Conservation (phyloP, 2,113 vertebrate genomes). For the Capra hircus region DNA sequence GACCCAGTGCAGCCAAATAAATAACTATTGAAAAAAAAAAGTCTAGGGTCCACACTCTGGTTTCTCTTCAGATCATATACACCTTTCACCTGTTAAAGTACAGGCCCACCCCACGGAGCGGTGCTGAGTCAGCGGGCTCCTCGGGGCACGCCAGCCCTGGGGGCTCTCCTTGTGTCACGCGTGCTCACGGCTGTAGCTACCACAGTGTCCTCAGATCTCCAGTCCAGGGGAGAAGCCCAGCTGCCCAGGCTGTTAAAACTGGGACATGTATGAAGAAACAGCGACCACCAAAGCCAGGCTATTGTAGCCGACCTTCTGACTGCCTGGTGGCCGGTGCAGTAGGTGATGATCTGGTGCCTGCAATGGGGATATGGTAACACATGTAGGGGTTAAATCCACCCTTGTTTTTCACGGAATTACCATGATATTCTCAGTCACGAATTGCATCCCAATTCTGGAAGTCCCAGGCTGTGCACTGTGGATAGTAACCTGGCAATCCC, state of each 20-base stretch:
- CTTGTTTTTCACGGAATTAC: neutral
- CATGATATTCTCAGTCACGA: neutral
- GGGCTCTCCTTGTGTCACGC: neutral
- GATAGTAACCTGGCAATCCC: neutral
- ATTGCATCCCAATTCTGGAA: neutral
- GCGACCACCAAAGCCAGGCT: neutral
- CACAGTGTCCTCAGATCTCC: neutral
- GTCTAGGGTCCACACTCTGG: neutral
- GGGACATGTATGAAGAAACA: neutral
- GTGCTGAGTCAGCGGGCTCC: neutral
- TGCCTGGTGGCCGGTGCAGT: neutral
- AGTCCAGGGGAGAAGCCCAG: neutral
- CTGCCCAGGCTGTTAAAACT: neutral
- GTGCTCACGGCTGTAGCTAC: neutral
- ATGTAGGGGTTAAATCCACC: neutral
- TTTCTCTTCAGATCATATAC: neutral
- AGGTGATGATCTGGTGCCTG: neutral
- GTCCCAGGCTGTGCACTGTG: neutral
- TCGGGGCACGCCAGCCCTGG: fast-evolving
- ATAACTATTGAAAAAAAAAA: neutral
- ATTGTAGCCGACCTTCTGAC: neutral
- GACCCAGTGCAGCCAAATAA: neutral
- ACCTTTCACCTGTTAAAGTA: neutral
- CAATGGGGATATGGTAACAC: neutral
- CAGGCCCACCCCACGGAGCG: neutral